Evolutionary conservation across 2,888 invertebrate species (phyloP).

Genomic region (Resseliella maxima): DNA sequence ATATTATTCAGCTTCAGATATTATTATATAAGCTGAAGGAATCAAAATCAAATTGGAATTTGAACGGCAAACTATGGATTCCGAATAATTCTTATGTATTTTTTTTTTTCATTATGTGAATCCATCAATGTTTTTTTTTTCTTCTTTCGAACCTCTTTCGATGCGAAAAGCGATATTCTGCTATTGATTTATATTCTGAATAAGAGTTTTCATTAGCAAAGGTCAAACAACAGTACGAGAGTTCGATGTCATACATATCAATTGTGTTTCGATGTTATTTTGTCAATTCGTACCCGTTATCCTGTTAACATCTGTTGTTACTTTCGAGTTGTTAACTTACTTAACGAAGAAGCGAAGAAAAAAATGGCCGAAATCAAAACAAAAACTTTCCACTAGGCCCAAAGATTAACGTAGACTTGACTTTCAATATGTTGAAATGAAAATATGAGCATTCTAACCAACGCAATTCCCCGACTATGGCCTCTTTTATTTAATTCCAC

Average conservation of each 20-base stretch:
- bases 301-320: constrained; percentile 4
- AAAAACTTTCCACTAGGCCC: neutral
- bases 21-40: neutral
- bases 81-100: neutral
- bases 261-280: constrained; percentile 22
- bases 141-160: neutral
- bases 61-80: neutral
- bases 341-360: neutral
- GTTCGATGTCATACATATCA: constrained; percentile 23
- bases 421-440: neutral
- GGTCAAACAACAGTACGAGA: neutral
- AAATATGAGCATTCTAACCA: too few species aligned
- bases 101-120: neutral
- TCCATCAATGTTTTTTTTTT: neutral
- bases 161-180: neutral
- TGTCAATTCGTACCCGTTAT: neutral
- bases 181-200: neutral
- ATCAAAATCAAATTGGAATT: neutral
- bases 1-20: too few species aligned
- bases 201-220: constrained; percentile 6
- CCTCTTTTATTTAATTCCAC: neutral
- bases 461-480: neutral
- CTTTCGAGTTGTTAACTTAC: neutral
- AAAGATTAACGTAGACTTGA: neutral
- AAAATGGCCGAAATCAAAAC: neutral